phyloP scores from a whole-genome alignment of 1,140 invertebrate genomes.

The Diabrotica virgifera region DNA sequence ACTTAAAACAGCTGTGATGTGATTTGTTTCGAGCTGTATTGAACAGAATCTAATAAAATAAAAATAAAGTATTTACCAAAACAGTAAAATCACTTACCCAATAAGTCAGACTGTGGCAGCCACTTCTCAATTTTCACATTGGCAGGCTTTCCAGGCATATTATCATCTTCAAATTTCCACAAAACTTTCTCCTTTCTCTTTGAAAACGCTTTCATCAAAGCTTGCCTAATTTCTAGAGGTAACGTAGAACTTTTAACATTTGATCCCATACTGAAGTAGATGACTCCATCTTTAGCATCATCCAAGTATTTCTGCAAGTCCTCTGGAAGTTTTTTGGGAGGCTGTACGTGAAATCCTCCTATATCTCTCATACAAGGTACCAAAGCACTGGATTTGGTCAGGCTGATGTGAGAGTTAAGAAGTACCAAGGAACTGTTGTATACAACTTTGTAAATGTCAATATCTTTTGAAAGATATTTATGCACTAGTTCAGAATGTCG shows the following conservation, averaged over 20 bases:
- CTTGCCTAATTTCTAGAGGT: slow-evolving; percentile 39
- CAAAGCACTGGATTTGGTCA: slow-evolving; percentile 48
- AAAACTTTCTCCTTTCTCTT: slow-evolving; percentile 51
- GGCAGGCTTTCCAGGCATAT: slow-evolving; percentile 21
- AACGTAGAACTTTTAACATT: slow-evolving; percentile 57
- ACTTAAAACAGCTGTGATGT: too few relatives aligned
- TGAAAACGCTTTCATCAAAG: slow-evolving; percentile 48
- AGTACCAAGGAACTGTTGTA: slow-evolving; percentile 54
- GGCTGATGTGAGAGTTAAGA: slow-evolving; percentile 55
- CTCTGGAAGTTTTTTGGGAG: slow-evolving; percentile 31
- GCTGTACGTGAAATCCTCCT: slow-evolving; percentile 43
- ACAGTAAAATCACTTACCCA: slow-evolving; percentile 51
- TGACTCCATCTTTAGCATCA: slow-evolving; percentile 52
- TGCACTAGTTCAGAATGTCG: slow-evolving; percentile 35
- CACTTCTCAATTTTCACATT: slow-evolving; percentile 64
- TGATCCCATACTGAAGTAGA: slow-evolving; percentile 61
- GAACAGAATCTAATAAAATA: too few relatives aligned
- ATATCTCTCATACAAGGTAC: slow-evolving; percentile 55
- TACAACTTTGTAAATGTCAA: slow-evolving; percentile 52
- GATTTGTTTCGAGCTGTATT: too few relatives aligned
- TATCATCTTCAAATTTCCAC: slow-evolving; percentile 52
- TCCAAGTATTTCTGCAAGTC: slow-evolving; percentile 54
- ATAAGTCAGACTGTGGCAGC: slow-evolving; percentile 67
- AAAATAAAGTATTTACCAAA: neutral
- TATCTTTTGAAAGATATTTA: slow-evolving; percentile 48